Percentiles rank a stretch among this genome's conserved stretches.
Evolutionary conservation across 1,140 invertebrate species (phyloP).

Genomic region (Drusus annulatus): DNA sequence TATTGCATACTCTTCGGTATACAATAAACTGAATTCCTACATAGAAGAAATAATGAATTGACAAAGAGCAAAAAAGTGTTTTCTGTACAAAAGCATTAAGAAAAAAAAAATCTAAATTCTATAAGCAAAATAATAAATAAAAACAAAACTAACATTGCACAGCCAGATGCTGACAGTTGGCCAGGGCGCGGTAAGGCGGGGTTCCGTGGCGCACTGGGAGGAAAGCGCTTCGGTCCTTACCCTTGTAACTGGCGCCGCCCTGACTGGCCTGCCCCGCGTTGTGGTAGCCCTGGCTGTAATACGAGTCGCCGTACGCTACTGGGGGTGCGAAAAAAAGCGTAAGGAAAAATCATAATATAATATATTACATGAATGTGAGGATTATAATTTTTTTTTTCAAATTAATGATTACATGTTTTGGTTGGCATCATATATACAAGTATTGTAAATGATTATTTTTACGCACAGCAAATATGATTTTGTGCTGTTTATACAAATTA

Average conservation of each 20-base stretch:
- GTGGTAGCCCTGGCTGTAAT: constrained; percentile 46
- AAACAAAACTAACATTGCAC: constrained; percentile 74
- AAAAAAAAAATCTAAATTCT: too few species aligned
- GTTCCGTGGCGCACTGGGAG: constrained; percentile 69
- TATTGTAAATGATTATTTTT: too few species aligned
- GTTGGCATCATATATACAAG: too few species aligned
- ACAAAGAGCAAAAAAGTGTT: too few species aligned
- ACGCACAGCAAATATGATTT: too few species aligned
- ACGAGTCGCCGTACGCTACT: constrained; percentile 50
- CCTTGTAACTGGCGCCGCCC: constrained; percentile 57
- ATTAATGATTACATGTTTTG: neutral
- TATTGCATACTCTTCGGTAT: too few species aligned
- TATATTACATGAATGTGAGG: neutral
- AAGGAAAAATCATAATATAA: constrained; percentile 43
- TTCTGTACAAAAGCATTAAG: too few species aligned
- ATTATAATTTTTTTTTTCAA: neutral
- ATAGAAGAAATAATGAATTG: too few species aligned
- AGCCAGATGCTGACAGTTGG: constrained; percentile 76
- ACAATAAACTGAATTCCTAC: too few species aligned
- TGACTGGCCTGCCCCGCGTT: neutral
- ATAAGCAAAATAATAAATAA: too few species aligned
- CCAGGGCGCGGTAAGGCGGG: constrained; percentile 72
- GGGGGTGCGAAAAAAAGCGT: constrained; percentile 46
- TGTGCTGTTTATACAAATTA: too few species aligned
- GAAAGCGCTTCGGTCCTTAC: constrained; percentile 69